Base-by-base conservation (phyloP, 2,113 vertebrate genomes). In the Rhinoptilus africanus region DNA sequence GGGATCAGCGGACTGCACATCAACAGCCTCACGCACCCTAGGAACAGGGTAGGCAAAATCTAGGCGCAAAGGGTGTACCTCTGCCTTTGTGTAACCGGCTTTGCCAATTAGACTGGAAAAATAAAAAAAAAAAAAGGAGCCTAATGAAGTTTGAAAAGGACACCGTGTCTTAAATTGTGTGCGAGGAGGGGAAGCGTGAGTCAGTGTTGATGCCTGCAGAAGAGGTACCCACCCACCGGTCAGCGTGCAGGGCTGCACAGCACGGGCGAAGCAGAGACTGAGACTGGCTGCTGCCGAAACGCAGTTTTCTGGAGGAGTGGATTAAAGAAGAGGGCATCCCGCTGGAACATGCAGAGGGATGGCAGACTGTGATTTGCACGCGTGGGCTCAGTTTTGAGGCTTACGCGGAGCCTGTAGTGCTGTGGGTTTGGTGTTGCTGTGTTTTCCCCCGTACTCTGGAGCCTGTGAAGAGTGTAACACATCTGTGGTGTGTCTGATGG, bases 1-100 rank as follows among this genome's bases (percentile, higher is more conserved):
- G 98, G 98, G 41, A 95, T 98, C 94, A 98, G 98, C 1, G 98
- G 98, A 51, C 97, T 98, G 83, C 98, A 99, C 90, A 95, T 98
- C 81, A 98, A 98, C 94, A 98, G 92, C 95, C 97, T 99, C 85
- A 98, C 97, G 0, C 92, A 95, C 15, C 95, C 97, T 37, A 93
- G 95, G 96, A 96, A 15, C 1, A 20, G 88, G 34, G 14, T 56
- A 34, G 93, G 93, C 67, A 97, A 97, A 93, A 96, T 96, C 67
- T 97, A 97, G 92, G 72, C 2, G n/a, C 34, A 5, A 53, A 91
- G 91, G 35, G 32, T 21, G 27, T 66, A 79, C 63, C 50, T 88
- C 63, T 8, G 12, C 76, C 66, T 89, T 91, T 87, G 60, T 78
- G 51, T 92, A 87, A 93, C 51, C 93, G 89, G 60, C 75, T 92